phyloP scores from a whole-genome alignment of 2,888 invertebrate species.

The Biston stratarius region DNA sequence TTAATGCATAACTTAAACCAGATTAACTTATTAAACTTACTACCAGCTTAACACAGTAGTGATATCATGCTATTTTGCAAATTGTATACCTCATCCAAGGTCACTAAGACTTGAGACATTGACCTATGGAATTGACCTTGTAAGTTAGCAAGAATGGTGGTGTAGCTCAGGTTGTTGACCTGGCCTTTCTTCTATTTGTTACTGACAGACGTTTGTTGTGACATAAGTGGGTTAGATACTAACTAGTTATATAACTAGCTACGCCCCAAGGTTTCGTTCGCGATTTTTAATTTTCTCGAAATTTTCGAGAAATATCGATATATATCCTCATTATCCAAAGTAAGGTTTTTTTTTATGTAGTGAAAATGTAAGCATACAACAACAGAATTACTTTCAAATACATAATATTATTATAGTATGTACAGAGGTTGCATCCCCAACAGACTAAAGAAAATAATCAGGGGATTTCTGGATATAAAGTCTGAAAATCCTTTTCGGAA shows the following conservation, averaged over 20 bases:
- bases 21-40: neutral
- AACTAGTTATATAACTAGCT: constrained; percentile 1
- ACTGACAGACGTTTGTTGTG: neutral
- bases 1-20: neutral
- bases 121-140: constrained; percentile 26
- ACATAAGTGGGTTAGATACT: neutral
- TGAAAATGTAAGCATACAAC: too few species aligned
- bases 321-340: neutral
- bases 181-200: constrained; percentile 19
- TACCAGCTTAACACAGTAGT: neutral
- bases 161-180: constrained; percentile 29
- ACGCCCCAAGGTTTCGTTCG: neutral
- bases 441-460: too few species aligned
- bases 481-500: too few species aligned
- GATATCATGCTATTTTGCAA: constrained; percentile 10
- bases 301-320: too few species aligned
- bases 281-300: neutral
- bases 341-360: too few species aligned
- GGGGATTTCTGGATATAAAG: too few species aligned
- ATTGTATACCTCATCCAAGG: constrained; percentile 13
- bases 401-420: too few species aligned
- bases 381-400: too few species aligned
- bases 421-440: too few species aligned
- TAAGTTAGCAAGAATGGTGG: constrained; percentile 23
- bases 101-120: constrained; percentile 15